Evolutionary conservation across 2,797 vertebrate species (phyloP).

Genomic region (Pseudochaenichthys georgianus): DNA sequence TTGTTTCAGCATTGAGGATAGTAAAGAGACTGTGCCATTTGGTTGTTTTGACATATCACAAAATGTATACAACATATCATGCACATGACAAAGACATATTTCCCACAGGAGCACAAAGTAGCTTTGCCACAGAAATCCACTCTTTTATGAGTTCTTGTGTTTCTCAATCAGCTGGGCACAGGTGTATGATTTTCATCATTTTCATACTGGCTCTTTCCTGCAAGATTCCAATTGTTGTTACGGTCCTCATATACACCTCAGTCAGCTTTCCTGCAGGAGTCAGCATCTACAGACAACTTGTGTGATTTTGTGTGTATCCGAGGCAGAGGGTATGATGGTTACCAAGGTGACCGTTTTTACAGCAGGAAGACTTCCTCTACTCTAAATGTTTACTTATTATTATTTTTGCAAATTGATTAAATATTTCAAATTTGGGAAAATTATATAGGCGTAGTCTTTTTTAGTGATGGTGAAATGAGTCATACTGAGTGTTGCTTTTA

Average conservation of each 20-base stretch:
- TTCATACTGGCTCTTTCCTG: neutral
- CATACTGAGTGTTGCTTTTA: neutral
- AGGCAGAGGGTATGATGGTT: constrained; percentile 68
- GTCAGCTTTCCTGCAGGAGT: constrained; percentile 8
- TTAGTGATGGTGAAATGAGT: neutral
- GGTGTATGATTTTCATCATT: neutral
- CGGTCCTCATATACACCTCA: constrained; percentile 11
- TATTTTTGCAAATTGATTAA: no score
- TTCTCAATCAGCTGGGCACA: neutral
- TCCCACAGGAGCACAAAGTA: neutral
- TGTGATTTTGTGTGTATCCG: neutral
- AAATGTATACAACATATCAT: no score
- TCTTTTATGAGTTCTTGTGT: neutral
- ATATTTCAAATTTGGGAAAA: no score
- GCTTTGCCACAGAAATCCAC: no score
- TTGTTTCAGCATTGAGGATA: no score
- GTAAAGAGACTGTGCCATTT: no score
- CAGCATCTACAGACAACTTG: constrained; percentile 4
- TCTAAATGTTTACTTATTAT: constrained; percentile 14
- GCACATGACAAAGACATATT: no score
- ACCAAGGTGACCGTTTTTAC: constrained; percentile 69
- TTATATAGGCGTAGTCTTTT: neutral
- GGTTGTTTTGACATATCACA: no score
- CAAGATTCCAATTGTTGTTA: constrained; percentile 9
- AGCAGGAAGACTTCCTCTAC: constrained; percentile 69